These are phyloP conservation scores for Lasius platythorax DNA, from an alignment of 2,888 invertebrate genomes.

Conservation along the genomic window DNA sequence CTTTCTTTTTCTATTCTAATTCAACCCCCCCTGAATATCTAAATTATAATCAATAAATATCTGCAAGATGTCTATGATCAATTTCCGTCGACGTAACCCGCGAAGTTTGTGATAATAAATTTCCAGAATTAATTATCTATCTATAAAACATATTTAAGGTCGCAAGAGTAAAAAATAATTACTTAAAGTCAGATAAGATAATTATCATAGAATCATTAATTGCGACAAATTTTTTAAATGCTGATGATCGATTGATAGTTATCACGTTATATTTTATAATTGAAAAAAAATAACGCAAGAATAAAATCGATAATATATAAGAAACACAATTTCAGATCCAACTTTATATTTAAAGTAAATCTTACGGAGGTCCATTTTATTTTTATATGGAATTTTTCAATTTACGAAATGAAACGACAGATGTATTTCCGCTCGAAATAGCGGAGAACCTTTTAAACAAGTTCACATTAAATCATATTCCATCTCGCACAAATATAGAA, in stretches of 20 bases:
- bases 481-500: background rate
- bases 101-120: background rate
- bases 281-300: background rate
- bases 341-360: background rate
- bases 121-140: background rate
- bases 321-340: background rate
- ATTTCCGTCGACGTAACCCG: background rate
- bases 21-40: background rate
- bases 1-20: background rate
- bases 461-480: constrained; percentile 11
- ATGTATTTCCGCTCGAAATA: constrained; percentile 3
- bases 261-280: constrained; percentile 5
- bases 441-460: constrained; percentile 2
- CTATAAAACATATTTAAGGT: background rate
- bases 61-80: background rate
- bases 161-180: background rate
- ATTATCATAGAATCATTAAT: background rate
- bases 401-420: background rate
- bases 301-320: background rate
- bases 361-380: background rate
- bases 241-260: background rate
- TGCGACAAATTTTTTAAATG: background rate
- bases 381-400: background rate
- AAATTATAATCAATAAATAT: constrained; percentile 7
- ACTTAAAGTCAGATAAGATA: background rate